A percentile compares a stretch with the other conserved stretches of the same genome.
phyloP scores from a whole-genome alignment of 2,888 invertebrate genomes.

The Drosophila setosimentum region DNA sequence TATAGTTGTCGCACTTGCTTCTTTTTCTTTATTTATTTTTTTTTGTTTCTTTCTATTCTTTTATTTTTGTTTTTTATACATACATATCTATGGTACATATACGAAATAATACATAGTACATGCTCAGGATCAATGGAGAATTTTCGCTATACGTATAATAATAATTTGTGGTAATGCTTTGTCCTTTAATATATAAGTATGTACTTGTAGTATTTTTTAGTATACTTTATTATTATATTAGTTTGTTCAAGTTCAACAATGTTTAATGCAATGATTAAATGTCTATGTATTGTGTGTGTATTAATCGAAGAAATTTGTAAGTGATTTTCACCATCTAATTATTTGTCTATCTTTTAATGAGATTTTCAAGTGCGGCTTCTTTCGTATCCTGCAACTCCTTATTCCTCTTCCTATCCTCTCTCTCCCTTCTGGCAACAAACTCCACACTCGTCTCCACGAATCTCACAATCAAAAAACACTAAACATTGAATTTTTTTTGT shows the following conservation, averaged over 20 bases:
- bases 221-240: conserved; percentile 44
- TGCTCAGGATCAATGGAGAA: conserved; percentile 72
- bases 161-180: conserved; percentile 63
- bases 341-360: conserved; percentile 80
- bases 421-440: conserved; percentile 5
- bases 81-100: conserved; percentile 70
- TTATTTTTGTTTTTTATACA: conserved; percentile 39
- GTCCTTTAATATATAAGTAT: conserved; percentile 54
- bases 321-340: conserved; percentile 69
- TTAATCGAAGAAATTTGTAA: conserved; percentile 50
- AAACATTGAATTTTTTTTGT: conserved; percentile 65
- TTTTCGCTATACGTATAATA: conserved; percentile 68
- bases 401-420: background rate
- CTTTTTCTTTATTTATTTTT: conserved; percentile 14
- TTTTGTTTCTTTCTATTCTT: background rate
- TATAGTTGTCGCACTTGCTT: conserved; percentile 28
- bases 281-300: conserved; percentile 23
- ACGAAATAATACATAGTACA: conserved; percentile 66
- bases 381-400: conserved; percentile 9
- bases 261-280: conserved; percentile 46
- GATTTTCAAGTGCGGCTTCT: conserved; percentile 54
- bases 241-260: conserved; percentile 73
- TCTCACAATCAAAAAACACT: conserved; percentile 73
- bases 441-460: conserved; percentile 11
- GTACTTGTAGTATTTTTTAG: conserved; percentile 43